Conservation (phyloP, 2,888 invertebrate genomes). For the Aplocera efformata region DNA sequence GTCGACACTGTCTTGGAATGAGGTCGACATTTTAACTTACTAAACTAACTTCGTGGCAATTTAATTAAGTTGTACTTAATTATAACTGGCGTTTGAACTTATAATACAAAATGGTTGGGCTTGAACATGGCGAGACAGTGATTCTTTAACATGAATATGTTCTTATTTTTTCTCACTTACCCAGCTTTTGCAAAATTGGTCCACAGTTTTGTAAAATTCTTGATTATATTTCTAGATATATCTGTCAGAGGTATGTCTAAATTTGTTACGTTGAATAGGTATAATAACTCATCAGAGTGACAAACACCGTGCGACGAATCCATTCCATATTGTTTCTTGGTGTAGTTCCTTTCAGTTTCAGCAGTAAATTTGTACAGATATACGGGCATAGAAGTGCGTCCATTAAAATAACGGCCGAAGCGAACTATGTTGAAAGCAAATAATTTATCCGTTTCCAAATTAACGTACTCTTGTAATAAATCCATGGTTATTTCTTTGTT, state of each 20-base stretch:
- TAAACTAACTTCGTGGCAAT: too few relatives aligned
- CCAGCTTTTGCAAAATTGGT: conserved; percentile 60
- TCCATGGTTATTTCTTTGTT: conserved; percentile 44
- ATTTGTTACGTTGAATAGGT: conserved; percentile 60
- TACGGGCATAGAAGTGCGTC: conserved; percentile 41
- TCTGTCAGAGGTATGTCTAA: conserved; percentile 58
- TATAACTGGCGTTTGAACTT: too few relatives aligned
- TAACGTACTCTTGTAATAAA: conserved; percentile 45
- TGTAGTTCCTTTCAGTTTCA: conserved; percentile 64
- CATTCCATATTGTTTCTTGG: conserved; percentile 61
- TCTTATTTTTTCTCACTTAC: too few relatives aligned
- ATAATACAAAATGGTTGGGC: too few relatives aligned
- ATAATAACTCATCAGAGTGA: conserved; percentile 65
- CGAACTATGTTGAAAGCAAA: conserved; percentile 61
- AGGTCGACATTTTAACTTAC: too few relatives aligned
- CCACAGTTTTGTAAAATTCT: conserved; percentile 57
- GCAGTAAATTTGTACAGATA: conserved; percentile 62
- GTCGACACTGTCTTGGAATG: neutral
- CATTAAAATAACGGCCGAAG: conserved; percentile 53
- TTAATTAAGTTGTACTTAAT: too few relatives aligned
- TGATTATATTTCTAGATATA: conserved; percentile 48
- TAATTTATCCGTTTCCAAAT: conserved; percentile 56
- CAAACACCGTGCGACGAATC: conserved; percentile 57
- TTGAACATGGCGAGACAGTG: too few relatives aligned
- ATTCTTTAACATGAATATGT: too few relatives aligned